Percentiles rank a stretch among this genome's conserved stretches.
Conservation (phyloP, 1,140 invertebrate species). For the Pantala flavescens region DNA sequence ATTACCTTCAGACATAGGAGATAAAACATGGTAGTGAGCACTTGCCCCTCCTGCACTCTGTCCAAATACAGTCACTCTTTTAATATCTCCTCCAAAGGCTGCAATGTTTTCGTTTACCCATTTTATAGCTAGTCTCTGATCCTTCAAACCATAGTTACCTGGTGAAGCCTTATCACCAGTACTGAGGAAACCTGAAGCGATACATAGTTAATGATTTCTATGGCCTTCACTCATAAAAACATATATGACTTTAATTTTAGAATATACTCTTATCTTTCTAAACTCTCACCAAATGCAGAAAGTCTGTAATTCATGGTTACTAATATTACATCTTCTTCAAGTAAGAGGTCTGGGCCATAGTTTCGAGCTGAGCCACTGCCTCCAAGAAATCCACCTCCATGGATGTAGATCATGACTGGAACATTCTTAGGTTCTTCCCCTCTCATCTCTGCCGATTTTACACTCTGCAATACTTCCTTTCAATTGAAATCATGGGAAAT, state of each 20-base stretch:
- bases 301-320: conserved; percentile 34
- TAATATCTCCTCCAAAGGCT: conserved; percentile 21
- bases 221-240: too few species aligned
- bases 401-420: conserved; percentile 24
- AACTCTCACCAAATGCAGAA: conserved; percentile 19
- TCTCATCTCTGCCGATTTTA: neutral
- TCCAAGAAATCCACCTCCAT: conserved; percentile 23
- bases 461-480: neutral
- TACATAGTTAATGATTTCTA: neutral
- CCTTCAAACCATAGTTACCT: conserved; percentile 46
- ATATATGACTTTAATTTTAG: too few species aligned
- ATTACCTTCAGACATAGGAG: conserved; percentile 21
- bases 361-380: neutral
- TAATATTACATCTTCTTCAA: conserved; percentile 29
- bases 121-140: conserved; percentile 41
- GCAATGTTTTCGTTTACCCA: conserved; percentile 42
- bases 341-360: conserved; percentile 15
- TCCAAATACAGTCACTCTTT: conserved; percentile 22
- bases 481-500: too few species aligned
- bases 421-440: neutral
- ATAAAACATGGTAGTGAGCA: conserved; percentile 18
- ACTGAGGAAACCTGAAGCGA: conserved; percentile 37
- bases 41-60: conserved; percentile 24
- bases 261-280: too few species aligned
- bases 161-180: conserved; percentile 39